Base-by-base conservation (phyloP, 2,113 vertebrate species). In the Corydoras sp. region DNA sequence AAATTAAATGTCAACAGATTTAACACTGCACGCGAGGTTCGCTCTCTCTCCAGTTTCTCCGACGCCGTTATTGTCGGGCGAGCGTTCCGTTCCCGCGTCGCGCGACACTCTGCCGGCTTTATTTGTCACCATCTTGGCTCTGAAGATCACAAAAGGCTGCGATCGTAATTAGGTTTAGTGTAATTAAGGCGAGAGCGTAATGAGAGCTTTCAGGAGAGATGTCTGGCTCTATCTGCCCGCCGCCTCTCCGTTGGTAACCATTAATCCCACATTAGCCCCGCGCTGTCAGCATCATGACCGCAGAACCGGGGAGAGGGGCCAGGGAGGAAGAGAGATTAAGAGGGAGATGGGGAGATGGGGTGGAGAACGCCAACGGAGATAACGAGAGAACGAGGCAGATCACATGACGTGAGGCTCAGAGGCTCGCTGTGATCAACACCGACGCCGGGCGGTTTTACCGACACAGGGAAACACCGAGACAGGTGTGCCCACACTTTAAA, bases 1-100 rank as follows among this genome's bases (percentile, higher is more conserved):
- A 88, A 89, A 89, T 88, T 85, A 90, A 89, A 90, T 88, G 86
- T 89, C 90, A 89, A 88, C 86, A 88, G 88, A 89, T 87, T 88
- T 86, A 86, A 86, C 79, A 61, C 63, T 24, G 75, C 54, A 73
- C 29, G 18, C 61, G 59, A 66, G 72, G 62, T 76, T 35, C 9
- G 15, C 64, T 54, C 73, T 35, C 9, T 30, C 64, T 54, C 73
- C 72, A 55, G 76, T 77, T 79, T 10, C 85, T 87, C 86, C 84
- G 82, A 86, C 86, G 65, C 88, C 88, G 88, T 88, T 88, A 87
- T 89, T 89, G 88, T 89, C 88, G 86, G 86, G 89, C 87, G 87
- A 85, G 85, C 85, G 83, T 80, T 55, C 49, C 65, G 71, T 74
- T 68, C 51, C 53, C 5, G 49, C 30, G 18, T 68, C 66, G 58